Conservation (phyloP, 2,797 vertebrate species). For the Hemitrygon akajei region DNA sequence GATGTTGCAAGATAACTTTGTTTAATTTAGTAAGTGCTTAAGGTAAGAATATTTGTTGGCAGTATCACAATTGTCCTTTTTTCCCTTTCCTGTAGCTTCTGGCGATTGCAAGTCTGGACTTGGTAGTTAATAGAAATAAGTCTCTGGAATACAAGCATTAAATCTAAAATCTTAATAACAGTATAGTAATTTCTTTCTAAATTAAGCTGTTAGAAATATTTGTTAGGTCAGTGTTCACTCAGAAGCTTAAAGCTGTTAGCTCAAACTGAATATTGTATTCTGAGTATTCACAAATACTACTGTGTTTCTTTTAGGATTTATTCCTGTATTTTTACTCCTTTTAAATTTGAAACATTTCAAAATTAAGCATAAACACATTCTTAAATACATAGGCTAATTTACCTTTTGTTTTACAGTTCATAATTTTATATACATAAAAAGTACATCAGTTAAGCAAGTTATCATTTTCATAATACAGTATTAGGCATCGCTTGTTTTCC, state of each 20-base stretch:
- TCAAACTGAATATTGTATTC: neutral
- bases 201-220: neutral
- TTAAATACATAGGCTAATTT: neutral
- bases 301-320: neutral
- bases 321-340: neutral
- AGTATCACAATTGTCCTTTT: slow-evolving; percentile 1
- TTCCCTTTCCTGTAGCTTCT: neutral
- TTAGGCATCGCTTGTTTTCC: neutral
- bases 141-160: neutral
- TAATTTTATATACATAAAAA: neutral
- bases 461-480: neutral
- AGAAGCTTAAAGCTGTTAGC: neutral
- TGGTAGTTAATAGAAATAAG: neutral
- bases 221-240: neutral
- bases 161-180: neutral
- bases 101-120: neutral
- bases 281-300: neutral
- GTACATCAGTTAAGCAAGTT: neutral
- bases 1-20: neutral
- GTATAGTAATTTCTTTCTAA: neutral
- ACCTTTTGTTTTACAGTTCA: neutral
- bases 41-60: neutral
- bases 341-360: neutral
- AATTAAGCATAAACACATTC: neutral
- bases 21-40: neutral